Base-by-base conservation (phyloP, 2,113 vertebrate genomes). In the Diadophis punctatus region DNA sequence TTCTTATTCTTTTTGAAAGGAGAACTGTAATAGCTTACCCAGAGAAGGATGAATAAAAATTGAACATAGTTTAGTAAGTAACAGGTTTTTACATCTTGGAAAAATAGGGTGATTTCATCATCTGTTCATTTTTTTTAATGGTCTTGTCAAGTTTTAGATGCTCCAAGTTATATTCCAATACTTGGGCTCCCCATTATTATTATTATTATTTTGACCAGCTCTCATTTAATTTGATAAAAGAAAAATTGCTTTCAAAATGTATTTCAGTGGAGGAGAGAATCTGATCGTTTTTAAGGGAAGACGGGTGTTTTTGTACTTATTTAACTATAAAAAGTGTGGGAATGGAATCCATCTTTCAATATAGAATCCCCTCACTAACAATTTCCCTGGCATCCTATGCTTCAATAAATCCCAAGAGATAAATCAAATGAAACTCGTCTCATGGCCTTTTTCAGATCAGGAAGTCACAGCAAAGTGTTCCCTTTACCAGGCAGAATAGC, bases 11-110 rank as follows among this genome's bases (percentile, higher is more conserved):
- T 80, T 89, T 89, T 93, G 74, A 18, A 30, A 46, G 52, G 11
- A 68, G 94, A 91, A 89, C 9, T 23, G 91, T 53, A 55, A 52
- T 87, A 18, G 95, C 88, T 0, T 25, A 86, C 91, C 90, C 68
- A 9, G 12, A 89, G 14, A 56, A 94, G 90, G 86, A 86, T 39
- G 43, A 88, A 3, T 46, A 27, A 90, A 85, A 85, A 90, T 8
- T 22, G 23, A 84, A 53, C 5, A 3, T 84, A 34, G 22, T 27
- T 84, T 43, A 46, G 8, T 46, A 23, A 43, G 39, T 12, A 60
- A 60, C 49, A 53, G 51, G 5, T 30, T 53, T n/a, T 10, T n/a
- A 20, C 0, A 89, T 89, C 25, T 58, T 60, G 88, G 39, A 18
- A 12, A 60, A 58, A 89, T 27, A 18, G 34, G 30, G 23, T 48